Base-by-base conservation (phyloP, 2,113 vertebrate species). In the Atrichornis clamosus region DNA sequence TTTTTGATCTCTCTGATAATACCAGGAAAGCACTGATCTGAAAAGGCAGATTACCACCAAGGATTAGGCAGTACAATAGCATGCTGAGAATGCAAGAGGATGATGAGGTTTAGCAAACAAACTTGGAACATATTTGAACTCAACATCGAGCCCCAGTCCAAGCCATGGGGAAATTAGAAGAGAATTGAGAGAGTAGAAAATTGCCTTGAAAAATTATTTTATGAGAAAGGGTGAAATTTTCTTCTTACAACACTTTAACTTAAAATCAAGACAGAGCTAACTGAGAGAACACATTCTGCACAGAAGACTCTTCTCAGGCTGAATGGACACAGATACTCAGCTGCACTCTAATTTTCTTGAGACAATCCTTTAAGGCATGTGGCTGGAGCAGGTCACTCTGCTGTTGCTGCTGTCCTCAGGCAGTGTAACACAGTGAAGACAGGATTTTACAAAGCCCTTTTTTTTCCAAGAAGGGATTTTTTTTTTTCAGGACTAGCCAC, bases 21-120 rank as follows among this genome's bases (percentile, higher is more conserved):
- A 96, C 93, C 95, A 97, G 92, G 72, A 95, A 96, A 90, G 96
- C 95, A 94, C 88, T 96, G 96, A 94, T 96, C 93, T 96, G 95
- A 97, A 97, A 96, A 96, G 96, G 68, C 87, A 96, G 94, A 96
- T 96, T 94, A 95, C 90, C 88, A 94, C 91, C 92, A 93, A 94
- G 95, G 95, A 96, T 97, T 97, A 97, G 85, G 95, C 70, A 90
- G 90, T 77, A 94, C 90, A 94, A 96, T 96, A 97, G 88, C 93
- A 96, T 60, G 93, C 93, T 96, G 93, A 96, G 95, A 95, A 96
- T 96, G 93, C 88, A 70, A 76, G 68, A 96, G 64, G 68, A 89
- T 90, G 93, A 83, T 78, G 91, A 91, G 75, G 93, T 93, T 96
- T 95, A 93, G 56, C 88, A 96, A 94, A 95, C 90, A 96, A 90